Evolutionary conservation across 2,797 vertebrate genomes (phyloP), one percentile per base, ranked within the genome.

Genomic region (Pelodytes ibericus): DNA sequence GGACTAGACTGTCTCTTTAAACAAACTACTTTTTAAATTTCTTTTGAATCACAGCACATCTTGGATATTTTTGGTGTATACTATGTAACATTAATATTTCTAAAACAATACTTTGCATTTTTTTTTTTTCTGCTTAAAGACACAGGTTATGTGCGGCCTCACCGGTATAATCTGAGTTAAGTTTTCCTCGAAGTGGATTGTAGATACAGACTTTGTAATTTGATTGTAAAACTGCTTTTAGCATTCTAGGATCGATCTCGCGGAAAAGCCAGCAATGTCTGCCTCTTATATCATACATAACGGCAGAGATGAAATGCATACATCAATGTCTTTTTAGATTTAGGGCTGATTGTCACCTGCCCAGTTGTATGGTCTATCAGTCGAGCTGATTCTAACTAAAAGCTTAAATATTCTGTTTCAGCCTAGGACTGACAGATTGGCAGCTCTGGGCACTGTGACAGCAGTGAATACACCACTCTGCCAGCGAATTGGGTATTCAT

Each of bases 251-350:
- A 58, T 65, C 36, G 51, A 31, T 51, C 49, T 9, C 22, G 4
- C 10, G 15, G 39, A n/a, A n/a, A 61, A 67, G 10, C 16, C 18
- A 2, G 66, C 58, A 30, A 57, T 31, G 30, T 63, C 33, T n/a
- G 49, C 24, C 30, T 41, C 49, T 57, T 24, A 18, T 33, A 20
- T 67, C 20, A 58, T 22, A 64, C 59, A 71, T 64, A 76, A 70
- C 58, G 25, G 36, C 10, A 39, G 16, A 25, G 25, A 13, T 31
- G 51, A 44, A 80, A 79, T 75, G 74, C 72, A 74, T 85, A 84
- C 87, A 85, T 86, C 85, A 83, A 53, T 49, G 24, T 85, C 86
- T 81, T 31, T 83, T 87, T 74, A 81, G n/a, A 83, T 86, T 82
- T 82, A 77, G 86, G 77, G 74, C 79, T 77, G 80, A 24, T 72